Evolutionary conservation across 2,888 invertebrate genomes (phyloP).

Genomic region (Ectemnius lituratus): DNA sequence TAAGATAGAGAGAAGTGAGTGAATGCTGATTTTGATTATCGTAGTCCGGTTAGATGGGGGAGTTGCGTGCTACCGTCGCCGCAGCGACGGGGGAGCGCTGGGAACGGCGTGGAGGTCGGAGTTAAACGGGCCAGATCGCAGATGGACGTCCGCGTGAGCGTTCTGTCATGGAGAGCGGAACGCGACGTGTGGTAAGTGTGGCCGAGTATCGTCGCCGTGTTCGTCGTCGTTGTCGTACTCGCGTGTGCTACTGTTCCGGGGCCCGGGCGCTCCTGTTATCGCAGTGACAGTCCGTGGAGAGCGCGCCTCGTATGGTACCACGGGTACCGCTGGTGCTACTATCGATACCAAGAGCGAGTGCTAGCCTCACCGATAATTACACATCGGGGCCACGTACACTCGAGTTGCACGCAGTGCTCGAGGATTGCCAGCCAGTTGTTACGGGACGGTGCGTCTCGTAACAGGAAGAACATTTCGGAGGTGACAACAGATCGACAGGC

Average conservation of each 20-base stretch:
- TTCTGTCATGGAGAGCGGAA: slow-evolving; percentile 65
- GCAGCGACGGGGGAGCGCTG: slow-evolving; percentile 53
- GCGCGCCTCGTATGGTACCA: slow-evolving; percentile 31
- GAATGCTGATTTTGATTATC: slow-evolving; percentile 25
- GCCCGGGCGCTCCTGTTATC: slow-evolving; percentile 22
- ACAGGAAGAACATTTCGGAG: slow-evolving; percentile 8
- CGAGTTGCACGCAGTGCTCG: not conserved
- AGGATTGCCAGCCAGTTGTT: too few relatives aligned
- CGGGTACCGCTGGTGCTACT: slow-evolving; percentile 39
- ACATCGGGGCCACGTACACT: slow-evolving; percentile 20
- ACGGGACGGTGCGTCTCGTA: too few relatives aligned
- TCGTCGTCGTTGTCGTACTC: slow-evolving; percentile 34
- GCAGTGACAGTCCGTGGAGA: slow-evolving; percentile 44
- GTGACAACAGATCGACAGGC: not conserved
- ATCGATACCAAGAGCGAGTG: slow-evolving; percentile 28
- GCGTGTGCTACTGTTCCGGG: slow-evolving; percentile 26
- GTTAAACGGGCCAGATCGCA: slow-evolving; percentile 63
- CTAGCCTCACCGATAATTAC: slow-evolving; percentile 40
- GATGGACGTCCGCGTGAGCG: slow-evolving; percentile 67
- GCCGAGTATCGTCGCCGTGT: slow-evolving; percentile 48
- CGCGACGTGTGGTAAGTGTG: slow-evolving; percentile 52
- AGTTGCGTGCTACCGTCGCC: slow-evolving; percentile 53
- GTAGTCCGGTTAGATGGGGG: slow-evolving; percentile 35
- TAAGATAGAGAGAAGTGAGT: too few relatives aligned
- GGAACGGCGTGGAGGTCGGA: slow-evolving; percentile 47